Conservation (phyloP, 2,888 invertebrate species). For the Petrolisthes cinctipes region DNA sequence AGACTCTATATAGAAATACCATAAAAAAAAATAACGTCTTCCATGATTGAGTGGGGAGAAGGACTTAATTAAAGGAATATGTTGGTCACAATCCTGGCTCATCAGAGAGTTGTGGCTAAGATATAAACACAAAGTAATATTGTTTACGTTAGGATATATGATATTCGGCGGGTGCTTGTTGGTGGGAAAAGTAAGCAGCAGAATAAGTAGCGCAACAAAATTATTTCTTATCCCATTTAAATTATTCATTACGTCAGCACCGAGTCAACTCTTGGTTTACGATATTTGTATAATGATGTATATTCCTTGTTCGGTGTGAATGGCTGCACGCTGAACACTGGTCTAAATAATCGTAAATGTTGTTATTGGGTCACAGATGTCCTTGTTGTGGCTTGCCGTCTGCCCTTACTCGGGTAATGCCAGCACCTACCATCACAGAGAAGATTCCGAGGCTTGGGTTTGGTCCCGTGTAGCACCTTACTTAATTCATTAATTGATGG, state of each 20-base stretch:
- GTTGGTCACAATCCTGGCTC: background rate
- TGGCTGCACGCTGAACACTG: constrained; percentile 49
- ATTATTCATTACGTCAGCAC: background rate
- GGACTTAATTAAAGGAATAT: background rate
- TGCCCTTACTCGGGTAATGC: background rate
- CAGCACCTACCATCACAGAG: background rate
- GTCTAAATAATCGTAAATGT: background rate
- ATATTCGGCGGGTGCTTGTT: background rate
- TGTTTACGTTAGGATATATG: constrained; percentile 14
- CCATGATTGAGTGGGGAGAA: background rate
- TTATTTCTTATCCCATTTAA: background rate
- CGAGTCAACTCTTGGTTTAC: background rate
- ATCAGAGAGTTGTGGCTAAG: constrained; percentile 12
- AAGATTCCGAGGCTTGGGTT: background rate
- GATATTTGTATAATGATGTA: background rate
- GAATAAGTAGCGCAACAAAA: background rate
- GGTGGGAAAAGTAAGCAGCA: background rate
- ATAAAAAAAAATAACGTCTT: constrained; percentile 5
- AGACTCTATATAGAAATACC: background rate
- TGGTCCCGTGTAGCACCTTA: background rate
- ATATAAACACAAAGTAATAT: background rate
- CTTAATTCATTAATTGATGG: background rate
- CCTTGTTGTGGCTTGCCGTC: background rate
- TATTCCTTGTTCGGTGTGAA: constrained; percentile 43
- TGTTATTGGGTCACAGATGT: background rate